A percentile compares a stretch with the other conserved stretches of the same genome.
Conservation (phyloP, 2,113 vertebrate genomes). For the Andinoacara biseriatus region DNA sequence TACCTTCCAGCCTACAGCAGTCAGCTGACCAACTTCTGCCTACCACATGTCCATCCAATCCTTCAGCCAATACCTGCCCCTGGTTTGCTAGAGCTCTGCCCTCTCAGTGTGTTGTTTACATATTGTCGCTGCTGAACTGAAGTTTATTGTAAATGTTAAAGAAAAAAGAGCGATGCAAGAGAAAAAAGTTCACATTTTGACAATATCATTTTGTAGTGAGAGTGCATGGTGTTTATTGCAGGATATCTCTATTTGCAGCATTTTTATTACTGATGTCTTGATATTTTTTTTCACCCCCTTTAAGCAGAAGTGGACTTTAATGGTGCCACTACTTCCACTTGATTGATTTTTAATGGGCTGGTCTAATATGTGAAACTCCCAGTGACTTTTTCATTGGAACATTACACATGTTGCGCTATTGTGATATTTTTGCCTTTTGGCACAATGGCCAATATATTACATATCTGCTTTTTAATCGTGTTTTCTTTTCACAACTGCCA, state of each 20-base stretch:
- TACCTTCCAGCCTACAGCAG: conserved; percentile 47
- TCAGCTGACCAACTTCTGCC: conserved; percentile 57
- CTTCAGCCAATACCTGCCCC: conserved; percentile 50
- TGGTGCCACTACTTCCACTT: background rate
- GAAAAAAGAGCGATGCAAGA: background rate
- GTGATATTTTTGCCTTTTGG: conserved; percentile 42
- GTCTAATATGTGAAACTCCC: conserved; percentile 15
- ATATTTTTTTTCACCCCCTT: conserved; percentile 29
- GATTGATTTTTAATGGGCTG: background rate
- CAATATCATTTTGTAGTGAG: conserved; percentile 66
- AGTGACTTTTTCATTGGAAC: conserved; percentile 9
- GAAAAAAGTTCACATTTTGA: conserved; percentile 7
- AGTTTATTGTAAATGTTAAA: conserved; percentile 32
- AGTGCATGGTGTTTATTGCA: conserved; percentile 45
- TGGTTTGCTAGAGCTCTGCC: conserved; percentile 56
- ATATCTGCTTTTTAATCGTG: conserved; percentile 48
- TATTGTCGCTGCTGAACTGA: conserved; percentile 71
- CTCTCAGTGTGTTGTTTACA: conserved; percentile 81
- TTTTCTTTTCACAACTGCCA: conserved; percentile 42
- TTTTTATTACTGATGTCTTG: conserved; percentile 32
- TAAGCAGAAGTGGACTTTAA: conserved; percentile 21
- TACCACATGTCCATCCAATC: conserved; percentile 39
- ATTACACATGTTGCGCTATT: conserved; percentile 39
- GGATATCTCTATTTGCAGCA: conserved; percentile 70
- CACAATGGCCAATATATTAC: conserved; percentile 42